Evolutionary conservation across 2,113 vertebrate genomes (phyloP).

Genomic region (Amphiprion ocellaris): DNA sequence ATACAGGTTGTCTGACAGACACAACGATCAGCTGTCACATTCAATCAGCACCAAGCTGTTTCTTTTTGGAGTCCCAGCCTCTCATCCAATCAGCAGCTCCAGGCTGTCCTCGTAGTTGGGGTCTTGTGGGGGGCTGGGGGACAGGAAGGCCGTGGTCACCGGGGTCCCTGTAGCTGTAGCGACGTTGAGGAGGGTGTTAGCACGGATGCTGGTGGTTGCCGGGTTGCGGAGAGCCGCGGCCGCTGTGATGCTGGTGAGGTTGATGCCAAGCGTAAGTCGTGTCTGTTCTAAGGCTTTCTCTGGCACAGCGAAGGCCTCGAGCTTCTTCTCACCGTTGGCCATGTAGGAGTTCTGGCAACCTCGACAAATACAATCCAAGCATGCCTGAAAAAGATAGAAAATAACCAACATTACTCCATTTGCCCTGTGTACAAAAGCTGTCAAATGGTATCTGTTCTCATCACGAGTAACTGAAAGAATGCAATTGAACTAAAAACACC

Average conservation of each 20-base stretch:
- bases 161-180: constrained; percentile 88
- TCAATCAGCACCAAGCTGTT: constrained; percentile 75
- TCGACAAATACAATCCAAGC: constrained; percentile 98
- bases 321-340: constrained; percentile 99
- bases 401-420: background rate
- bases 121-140: constrained; percentile 93
- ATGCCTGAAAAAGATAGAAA: constrained; percentile 81
- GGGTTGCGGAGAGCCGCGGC: constrained; percentile 89
- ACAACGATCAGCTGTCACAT: constrained; percentile 70
- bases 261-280: constrained; percentile 98
- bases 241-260: constrained; percentile 97
- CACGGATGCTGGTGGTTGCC: constrained; percentile 74
- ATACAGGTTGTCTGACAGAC: constrained; percentile 62
- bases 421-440: background rate
- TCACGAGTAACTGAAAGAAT: no score
- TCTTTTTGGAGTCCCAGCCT: constrained; percentile 48
- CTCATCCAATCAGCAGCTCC: constrained; percentile 91
- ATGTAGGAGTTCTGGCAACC: constrained; percentile 99
- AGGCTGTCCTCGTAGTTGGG: constrained; percentile 96
- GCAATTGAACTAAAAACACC: no score
- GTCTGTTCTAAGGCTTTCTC: constrained; percentile 99
- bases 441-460: no score
- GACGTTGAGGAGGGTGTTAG: constrained; percentile 80
- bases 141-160: constrained; percentile 92
- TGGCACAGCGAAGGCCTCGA: constrained; percentile 98